phyloP scores from a whole-genome alignment of 2,113 vertebrate species.

The Struthio camelus region DNA sequence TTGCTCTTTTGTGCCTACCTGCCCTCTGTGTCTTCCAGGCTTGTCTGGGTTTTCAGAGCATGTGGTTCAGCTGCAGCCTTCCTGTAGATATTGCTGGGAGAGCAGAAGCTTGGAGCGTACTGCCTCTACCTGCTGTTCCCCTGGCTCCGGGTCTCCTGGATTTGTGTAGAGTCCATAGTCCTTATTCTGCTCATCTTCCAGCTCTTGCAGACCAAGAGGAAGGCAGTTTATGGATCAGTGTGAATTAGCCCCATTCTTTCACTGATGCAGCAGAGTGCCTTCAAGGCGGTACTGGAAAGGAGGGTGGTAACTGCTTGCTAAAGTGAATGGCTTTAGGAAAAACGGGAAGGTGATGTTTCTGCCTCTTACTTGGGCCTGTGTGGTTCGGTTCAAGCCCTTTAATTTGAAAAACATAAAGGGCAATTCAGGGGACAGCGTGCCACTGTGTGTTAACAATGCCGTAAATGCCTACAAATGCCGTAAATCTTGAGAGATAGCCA shows the following conservation, averaged over 20 bases:
- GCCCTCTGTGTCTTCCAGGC: background rate
- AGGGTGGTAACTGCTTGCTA: background rate
- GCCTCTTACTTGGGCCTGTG: background rate
- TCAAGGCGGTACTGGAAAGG: background rate
- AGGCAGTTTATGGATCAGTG: background rate
- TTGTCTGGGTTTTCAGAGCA: background rate
- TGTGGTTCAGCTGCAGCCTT: background rate
- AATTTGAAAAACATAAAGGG: background rate
- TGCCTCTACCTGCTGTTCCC: background rate
- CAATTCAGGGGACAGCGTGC: background rate
- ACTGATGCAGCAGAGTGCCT: background rate
- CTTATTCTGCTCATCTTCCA: background rate
- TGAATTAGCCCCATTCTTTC: background rate
- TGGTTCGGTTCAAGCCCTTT: background rate
- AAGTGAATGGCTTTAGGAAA: background rate
- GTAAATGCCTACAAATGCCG: slow-evolving; percentile 17
- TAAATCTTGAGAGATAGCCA: slow-evolving; percentile 28
- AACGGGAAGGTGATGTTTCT: background rate
- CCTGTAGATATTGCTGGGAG: background rate
- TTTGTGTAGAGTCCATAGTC: background rate
- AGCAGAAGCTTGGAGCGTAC: background rate
- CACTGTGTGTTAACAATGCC: slow-evolving; percentile 10
- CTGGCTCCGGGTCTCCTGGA: background rate
- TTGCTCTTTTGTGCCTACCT: background rate
- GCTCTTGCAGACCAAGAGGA: background rate